Base-by-base conservation (phyloP, 2,797 vertebrate genomes). In the Fistularia commersonii region DNA sequence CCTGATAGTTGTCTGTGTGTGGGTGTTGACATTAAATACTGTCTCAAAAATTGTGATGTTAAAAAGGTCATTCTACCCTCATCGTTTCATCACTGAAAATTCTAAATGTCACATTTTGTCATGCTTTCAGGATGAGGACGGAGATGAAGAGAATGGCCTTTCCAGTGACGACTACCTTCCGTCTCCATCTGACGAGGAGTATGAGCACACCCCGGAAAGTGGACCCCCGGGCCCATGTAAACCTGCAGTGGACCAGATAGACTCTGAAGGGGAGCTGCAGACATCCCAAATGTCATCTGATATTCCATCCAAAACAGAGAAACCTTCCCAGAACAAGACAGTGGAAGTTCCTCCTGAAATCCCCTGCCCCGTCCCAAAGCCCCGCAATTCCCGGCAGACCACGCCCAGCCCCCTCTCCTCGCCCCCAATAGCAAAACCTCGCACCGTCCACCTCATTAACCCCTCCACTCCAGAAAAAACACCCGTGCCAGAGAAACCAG, bases 391-490 rank as follows among this genome's bases (percentile, higher is more conserved):
- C n/a, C 55, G 44, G 31, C 51, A 69, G 47, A 32, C 34, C 12
- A 8, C 64, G 0, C 66, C 79, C 39, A 68, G 47, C 64, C 58
- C 56, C n/a, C 57, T 68, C 39, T 38, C 55, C 14, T 66, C 72
- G 5, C 59, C 70, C 7, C 88, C 89, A 0, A 52, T 76, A 7
- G 82, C 85, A 2, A 91, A 88, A 72, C 90, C 90, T 41, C 86
- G 90, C 34, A 72, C 54, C 0, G 9, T 90, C 48, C 74, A 76
- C 23, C 31, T 81, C 1, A 3, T 4, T 0, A 51, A 49, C 37
- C 63, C 55, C 11, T 50, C 54, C 0, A 51, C 61, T 6, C 56
- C 55, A 1, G 65, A 44, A 13, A 39, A 45, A 31, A 23, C 33
- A 11, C 37, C 51, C 3, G 11, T 35, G 3, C 38, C 14, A 7